phyloP scores from a whole-genome alignment of 2,113 vertebrate species.

The Todiramphus saurophagus region DNA sequence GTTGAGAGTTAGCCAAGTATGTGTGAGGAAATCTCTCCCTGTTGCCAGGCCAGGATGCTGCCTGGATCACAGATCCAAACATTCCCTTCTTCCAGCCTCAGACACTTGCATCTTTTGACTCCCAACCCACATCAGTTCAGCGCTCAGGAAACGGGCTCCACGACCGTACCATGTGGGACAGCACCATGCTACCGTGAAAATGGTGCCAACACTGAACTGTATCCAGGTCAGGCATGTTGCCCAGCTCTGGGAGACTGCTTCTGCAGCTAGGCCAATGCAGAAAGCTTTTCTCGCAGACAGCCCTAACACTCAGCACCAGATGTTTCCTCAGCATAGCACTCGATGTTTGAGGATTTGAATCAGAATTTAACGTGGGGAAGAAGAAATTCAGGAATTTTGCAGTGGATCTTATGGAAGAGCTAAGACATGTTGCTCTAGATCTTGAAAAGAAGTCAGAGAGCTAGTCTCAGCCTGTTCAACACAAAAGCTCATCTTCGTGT shows the following conservation, averaged over 20 bases:
- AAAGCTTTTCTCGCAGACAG: neutral
- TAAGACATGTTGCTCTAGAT: neutral
- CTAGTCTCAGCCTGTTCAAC: neutral
- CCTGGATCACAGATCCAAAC: neutral
- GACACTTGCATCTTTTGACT: neutral
- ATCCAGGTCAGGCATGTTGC: neutral
- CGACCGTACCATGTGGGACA: neutral
- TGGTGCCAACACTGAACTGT: neutral
- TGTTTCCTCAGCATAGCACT: neutral
- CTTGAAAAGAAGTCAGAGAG: neutral
- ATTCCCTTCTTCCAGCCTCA: neutral
- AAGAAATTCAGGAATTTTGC: neutral
- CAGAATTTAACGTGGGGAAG: neutral
- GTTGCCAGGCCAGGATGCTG: conserved; percentile 56
- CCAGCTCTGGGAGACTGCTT: neutral
- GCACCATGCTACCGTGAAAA: neutral
- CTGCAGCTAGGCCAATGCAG: neutral
- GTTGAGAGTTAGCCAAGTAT: conserved; percentile 42
- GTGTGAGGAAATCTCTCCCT: conserved; percentile 45
- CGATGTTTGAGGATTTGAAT: neutral
- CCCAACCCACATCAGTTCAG: neutral
- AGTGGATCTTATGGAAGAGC: neutral
- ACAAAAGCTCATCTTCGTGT: neutral
- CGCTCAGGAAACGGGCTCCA: neutral
- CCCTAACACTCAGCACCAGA: neutral